phyloP scores from a whole-genome alignment of 2,113 vertebrate species.

The Pleuronectes platessa region DNA sequence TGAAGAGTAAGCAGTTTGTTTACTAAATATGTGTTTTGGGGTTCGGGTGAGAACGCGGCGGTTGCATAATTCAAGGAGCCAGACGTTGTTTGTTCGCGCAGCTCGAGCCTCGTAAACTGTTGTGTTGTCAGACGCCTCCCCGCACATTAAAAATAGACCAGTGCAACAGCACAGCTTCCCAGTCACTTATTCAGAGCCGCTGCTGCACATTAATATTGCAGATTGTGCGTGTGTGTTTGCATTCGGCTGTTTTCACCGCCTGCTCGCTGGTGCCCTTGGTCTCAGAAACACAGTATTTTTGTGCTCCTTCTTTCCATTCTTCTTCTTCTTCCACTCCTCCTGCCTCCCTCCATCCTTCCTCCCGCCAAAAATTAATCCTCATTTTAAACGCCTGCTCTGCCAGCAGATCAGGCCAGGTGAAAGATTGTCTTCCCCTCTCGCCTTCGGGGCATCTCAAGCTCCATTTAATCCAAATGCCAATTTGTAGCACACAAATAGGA shows the following conservation, averaged over 20 bases:
- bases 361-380: slow-evolving; percentile 72
- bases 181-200: slow-evolving; percentile 79
- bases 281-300: slow-evolving; percentile 33
- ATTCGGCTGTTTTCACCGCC: slow-evolving; percentile 6
- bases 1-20: slow-evolving; percentile 84
- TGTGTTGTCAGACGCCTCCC: slow-evolving; percentile 75
- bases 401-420: slow-evolving; percentile 81
- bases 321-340: neutral
- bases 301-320: slow-evolving; percentile 1
- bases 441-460: slow-evolving; percentile 82
- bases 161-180: slow-evolving; percentile 57
- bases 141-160: slow-evolving; percentile 83
- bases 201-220: slow-evolving; percentile 83
- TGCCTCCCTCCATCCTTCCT: neutral
- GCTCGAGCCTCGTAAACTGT: slow-evolving; percentile 73
- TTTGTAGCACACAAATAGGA: slow-evolving; percentile 80
- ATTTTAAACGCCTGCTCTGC: slow-evolving; percentile 77
- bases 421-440: slow-evolving; percentile 71
- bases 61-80: slow-evolving; percentile 82
- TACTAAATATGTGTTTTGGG: slow-evolving; percentile 82
- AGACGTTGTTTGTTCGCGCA: slow-evolving; percentile 70
- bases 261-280: slow-evolving; percentile 50
- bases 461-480: slow-evolving; percentile 86
- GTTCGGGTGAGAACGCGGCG: slow-evolving; percentile 47
- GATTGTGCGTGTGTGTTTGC: slow-evolving; percentile 52